phyloP scores from a whole-genome alignment of 2,888 invertebrate species.

The Lasioglossum lativentre region DNA sequence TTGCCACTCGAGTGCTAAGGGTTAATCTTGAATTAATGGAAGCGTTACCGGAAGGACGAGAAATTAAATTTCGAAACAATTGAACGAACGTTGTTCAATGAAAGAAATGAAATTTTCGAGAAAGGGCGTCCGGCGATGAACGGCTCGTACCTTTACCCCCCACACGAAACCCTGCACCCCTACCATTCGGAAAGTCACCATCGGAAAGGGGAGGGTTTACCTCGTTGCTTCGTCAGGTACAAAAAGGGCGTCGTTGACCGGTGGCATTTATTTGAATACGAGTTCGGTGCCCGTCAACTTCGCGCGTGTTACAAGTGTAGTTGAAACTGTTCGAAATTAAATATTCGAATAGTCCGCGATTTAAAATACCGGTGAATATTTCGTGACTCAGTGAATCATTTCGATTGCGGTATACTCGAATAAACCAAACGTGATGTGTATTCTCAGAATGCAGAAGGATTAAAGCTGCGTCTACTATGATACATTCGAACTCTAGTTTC shows the following conservation, averaged over 20 bases:
- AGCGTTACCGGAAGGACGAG: neutral
- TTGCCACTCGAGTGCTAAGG: too few species aligned
- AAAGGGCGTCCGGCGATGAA: neutral
- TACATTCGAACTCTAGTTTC: neutral
- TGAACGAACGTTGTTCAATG: neutral
- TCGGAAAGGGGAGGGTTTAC: neutral
- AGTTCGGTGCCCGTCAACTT: neutral
- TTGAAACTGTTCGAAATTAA: neutral
- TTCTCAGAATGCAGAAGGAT: neutral
- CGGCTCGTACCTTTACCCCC: neutral
- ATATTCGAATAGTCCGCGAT: neutral
- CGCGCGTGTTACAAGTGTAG: neutral
- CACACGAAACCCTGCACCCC: neutral
- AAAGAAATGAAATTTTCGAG: neutral
- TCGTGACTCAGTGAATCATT: too few species aligned
- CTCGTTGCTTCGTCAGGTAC: conserved; percentile 16
- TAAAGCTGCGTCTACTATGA: neutral
- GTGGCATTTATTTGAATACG: neutral
- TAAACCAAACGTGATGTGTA: neutral
- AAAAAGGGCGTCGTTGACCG: neutral
- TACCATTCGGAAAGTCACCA: neutral
- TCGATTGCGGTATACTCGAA: neutral
- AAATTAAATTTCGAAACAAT: neutral
- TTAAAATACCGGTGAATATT: too few species aligned
- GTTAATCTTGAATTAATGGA: too few species aligned